phyloP scores from a whole-genome alignment of 2,113 vertebrate species.

The Erythrocercus mccallii region DNA sequence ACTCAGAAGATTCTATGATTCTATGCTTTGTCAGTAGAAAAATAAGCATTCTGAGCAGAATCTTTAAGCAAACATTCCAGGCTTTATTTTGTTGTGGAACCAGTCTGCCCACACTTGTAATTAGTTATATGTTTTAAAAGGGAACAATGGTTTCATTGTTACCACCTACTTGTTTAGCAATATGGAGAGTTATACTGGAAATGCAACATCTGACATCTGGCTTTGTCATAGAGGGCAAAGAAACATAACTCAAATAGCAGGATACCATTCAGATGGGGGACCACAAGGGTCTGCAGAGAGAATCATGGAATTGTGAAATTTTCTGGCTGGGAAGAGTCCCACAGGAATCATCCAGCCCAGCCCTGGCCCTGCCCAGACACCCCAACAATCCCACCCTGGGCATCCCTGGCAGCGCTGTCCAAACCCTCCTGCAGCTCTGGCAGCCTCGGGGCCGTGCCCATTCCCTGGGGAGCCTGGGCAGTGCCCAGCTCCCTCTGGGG shows the following conservation, averaged over 20 bases:
- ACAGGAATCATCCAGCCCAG: accelerated
- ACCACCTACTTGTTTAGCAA: too few species aligned
- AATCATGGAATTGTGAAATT: background rate
- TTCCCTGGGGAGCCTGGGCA: background rate
- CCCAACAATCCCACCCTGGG: background rate
- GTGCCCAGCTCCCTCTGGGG: background rate
- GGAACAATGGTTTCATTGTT: background rate
- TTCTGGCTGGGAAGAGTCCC: background rate
- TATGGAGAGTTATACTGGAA: background rate
- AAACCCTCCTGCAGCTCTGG: background rate
- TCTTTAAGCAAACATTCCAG: background rate
- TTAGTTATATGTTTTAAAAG: background rate
- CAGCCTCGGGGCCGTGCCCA: background rate
- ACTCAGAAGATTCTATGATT: background rate
- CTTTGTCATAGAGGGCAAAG: background rate
- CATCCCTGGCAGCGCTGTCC: accelerated
- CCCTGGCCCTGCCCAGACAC: background rate
- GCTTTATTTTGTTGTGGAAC: background rate
- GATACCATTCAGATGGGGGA: background rate
- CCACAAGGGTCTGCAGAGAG: background rate
- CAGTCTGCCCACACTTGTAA: background rate
- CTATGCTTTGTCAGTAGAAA: background rate
- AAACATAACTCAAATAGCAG: background rate
- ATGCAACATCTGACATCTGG: background rate
- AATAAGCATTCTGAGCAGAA: background rate